Evolutionary conservation across 1,140 invertebrate species (phyloP).

Genomic region (Trichonephila inaurata): DNA sequence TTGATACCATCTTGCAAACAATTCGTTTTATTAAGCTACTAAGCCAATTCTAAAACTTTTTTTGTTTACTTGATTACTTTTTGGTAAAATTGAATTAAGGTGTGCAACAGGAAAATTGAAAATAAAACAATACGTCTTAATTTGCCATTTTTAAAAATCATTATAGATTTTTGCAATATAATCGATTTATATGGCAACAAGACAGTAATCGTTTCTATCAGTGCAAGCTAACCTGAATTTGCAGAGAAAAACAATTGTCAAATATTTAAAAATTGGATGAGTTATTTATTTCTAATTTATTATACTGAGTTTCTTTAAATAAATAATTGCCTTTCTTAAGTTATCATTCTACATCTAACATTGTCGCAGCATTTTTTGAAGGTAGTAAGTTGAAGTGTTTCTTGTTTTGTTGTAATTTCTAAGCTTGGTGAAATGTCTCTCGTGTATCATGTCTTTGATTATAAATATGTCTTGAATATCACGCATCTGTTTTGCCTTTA

Average conservation of each 20-base stretch:
- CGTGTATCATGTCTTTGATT: too few species aligned
- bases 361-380: slow-evolving; percentile 1
- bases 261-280: neutral
- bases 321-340: neutral
- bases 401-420: neutral
- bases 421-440: neutral
- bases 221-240: slow-evolving; percentile 54
- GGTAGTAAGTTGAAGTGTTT: neutral
- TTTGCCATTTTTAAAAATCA: too few species aligned
- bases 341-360: neutral
- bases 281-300: neutral
- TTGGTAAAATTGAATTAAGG: too few species aligned
- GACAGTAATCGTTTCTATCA: slow-evolving; percentile 24
- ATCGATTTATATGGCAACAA: slow-evolving; percentile 10
- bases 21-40: too few species aligned
- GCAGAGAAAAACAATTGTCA: slow-evolving; percentile 29
- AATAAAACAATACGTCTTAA: too few species aligned
- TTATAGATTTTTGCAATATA: too few species aligned
- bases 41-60: too few species aligned
- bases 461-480: too few species aligned
- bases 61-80: too few species aligned
- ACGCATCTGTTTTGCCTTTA: too few species aligned
- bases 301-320: neutral
- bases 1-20: too few species aligned
- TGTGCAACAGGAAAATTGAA: too few species aligned